phyloP scores from a whole-genome alignment of 2,888 invertebrate genomes.

The Unio pictorum region DNA sequence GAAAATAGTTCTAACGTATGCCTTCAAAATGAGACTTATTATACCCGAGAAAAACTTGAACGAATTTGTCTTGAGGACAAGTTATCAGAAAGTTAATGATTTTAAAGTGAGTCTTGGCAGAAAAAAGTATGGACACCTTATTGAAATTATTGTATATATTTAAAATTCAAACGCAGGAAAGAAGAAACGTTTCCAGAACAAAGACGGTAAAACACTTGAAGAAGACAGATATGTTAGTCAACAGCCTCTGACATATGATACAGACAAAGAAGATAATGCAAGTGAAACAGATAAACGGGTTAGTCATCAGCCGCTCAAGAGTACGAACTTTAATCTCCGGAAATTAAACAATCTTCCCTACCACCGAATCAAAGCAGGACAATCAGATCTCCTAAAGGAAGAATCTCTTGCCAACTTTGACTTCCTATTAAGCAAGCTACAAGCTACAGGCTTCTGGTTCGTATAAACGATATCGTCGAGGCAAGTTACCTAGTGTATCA shows the following conservation, averaged over 20 bases:
- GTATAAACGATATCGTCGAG: background rate
- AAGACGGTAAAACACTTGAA: slow-evolving; percentile 15
- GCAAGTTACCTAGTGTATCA: no score
- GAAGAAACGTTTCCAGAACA: slow-evolving; percentile 52
- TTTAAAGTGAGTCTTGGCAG: no score
- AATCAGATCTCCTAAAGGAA: slow-evolving; percentile 43
- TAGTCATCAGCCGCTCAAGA: slow-evolving; percentile 53
- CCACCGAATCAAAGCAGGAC: slow-evolving; percentile 46
- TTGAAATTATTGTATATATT: no score
- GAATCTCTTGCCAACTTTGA: slow-evolving; percentile 59
- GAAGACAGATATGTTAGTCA: slow-evolving; percentile 34
- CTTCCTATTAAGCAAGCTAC: slow-evolving; percentile 55
- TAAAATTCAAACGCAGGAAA: slow-evolving; percentile 35
- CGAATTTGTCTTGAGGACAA: no score
- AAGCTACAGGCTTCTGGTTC: slow-evolving; percentile 56
- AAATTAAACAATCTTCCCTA: slow-evolving; percentile 61
- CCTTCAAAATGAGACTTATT: no score
- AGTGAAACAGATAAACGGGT: slow-evolving; percentile 48
- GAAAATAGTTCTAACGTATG: no score
- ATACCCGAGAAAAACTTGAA: no score
- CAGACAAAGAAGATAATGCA: slow-evolving; percentile 30
- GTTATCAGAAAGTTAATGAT: no score
- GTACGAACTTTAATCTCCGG: slow-evolving; percentile 54
- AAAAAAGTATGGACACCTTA: no score
- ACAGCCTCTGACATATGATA: no score